Conservation (phyloP, 2,113 vertebrate genomes). For the Grammomys surdaster region DNA sequence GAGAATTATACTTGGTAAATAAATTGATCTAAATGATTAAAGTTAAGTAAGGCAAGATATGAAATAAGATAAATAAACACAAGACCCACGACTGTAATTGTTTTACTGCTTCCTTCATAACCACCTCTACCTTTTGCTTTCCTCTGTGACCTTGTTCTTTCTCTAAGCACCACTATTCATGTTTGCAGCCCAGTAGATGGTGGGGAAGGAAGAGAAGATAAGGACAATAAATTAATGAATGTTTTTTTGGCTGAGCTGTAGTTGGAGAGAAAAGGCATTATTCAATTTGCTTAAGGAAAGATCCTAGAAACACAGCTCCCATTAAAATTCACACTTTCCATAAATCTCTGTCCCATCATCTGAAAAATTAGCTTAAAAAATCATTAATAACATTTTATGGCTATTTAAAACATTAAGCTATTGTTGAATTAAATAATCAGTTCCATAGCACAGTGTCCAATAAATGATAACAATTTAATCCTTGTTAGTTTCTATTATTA, state of each 20-base stretch:
- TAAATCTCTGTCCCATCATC: neutral
- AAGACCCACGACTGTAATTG: neutral
- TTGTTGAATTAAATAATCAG: neutral
- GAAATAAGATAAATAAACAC: neutral
- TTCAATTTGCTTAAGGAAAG: neutral
- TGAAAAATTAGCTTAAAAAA: neutral
- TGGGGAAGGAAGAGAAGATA: neutral
- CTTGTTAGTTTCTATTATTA: neutral
- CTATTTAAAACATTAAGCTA: constrained; percentile 16
- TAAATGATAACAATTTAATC: neutral
- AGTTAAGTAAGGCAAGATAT: neutral
- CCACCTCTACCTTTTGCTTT: neutral
- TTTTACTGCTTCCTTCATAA: neutral
- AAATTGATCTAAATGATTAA: neutral
- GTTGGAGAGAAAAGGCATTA: neutral
- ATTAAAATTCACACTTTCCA: neutral
- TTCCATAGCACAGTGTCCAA: neutral
- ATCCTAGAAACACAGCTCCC: neutral
- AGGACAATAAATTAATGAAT: neutral
- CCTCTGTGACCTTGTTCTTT: fast-evolving
- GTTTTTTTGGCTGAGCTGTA: neutral
- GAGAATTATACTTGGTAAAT: neutral
- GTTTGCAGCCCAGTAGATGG: neutral
- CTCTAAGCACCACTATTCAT: neutral
- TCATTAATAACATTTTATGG: neutral